Conservation (phyloP, 2,113 vertebrate genomes). For the Pholis gunnellus region DNA sequence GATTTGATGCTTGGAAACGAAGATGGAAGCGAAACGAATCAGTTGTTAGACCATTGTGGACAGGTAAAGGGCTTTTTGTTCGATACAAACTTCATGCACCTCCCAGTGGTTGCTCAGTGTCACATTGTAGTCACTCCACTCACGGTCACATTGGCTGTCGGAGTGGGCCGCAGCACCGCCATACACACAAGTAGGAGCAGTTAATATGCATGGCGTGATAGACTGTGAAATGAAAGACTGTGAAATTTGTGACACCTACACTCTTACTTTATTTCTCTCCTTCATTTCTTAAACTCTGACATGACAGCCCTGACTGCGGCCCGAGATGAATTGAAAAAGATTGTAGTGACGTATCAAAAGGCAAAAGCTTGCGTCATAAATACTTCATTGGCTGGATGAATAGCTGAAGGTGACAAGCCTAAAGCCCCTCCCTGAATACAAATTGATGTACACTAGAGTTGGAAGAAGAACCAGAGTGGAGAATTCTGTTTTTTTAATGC, state of each 20-base stretch:
- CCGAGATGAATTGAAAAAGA: constrained; percentile 34
- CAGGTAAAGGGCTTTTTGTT: constrained; percentile 46
- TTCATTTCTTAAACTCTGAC: constrained; percentile 62
- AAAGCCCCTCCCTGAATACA: constrained; percentile 69
- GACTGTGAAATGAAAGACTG: constrained; percentile 39
- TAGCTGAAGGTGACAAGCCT: constrained; percentile 69
- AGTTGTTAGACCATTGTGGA: constrained; percentile 32
- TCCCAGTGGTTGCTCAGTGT: constrained; percentile 33
- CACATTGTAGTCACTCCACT: constrained; percentile 40
- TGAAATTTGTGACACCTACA: constrained; percentile 43
- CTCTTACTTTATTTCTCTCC: constrained; percentile 40
- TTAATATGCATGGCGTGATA: constrained; percentile 49
- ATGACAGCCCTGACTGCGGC: constrained; percentile 31
- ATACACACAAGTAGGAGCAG: background rate
- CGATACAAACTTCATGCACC: constrained; percentile 28
- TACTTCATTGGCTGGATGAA: constrained; percentile 74
- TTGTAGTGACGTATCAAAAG: constrained; percentile 60
- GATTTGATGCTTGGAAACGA: constrained; percentile 48
- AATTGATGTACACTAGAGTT: constrained; percentile 65
- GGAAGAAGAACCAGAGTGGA: constrained; percentile 63
- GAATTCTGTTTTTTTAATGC: constrained; percentile 75
- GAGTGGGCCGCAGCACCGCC: background rate
- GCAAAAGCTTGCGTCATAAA: constrained; percentile 72
- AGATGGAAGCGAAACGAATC: constrained; percentile 45
- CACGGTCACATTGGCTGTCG: constrained; percentile 34